Base-by-base conservation (phyloP, 2,113 vertebrate species). In the Chloropsis hardwickii region DNA sequence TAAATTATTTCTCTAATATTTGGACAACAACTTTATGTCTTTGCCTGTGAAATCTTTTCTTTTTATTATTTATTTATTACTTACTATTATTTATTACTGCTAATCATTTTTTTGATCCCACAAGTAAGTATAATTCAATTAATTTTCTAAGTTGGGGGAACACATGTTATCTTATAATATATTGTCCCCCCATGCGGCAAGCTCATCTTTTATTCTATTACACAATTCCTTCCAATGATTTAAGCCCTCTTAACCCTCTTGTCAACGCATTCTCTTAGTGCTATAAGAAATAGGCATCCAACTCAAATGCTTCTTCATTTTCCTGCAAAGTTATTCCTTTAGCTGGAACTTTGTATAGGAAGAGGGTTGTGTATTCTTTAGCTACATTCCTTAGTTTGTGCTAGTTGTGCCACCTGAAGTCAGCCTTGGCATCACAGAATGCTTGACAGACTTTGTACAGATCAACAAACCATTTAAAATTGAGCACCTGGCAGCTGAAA, bases 391-490 rank as follows among this genome's bases (percentile, higher is more conserved):
- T 96, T 81, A 33, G 47, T 87, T 96, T 94, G 65, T 93, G 35
- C 57, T 96, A 72, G 82, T 89, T 97, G 80, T 97, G 80, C 91
- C 93, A 88, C 50, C 60, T 92, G 80, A 89, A 96, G 86, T 65
- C 82, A 13, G 60, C 44, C 69, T 96, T 88, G 25, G 37, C 81
- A 77, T 86, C 82, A 92, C 77, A 72, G 90, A 94, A 95, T 93
- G 88, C 78, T 95, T 71, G 45, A 76, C 88, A 93, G 93, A 94
- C 91, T 94, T 97, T 90, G 45, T 78, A 78, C 61, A 94, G 76
- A 95, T 93, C 93, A 97, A 97, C 90, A 95, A 96, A 95, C 79
- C 79, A 93, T 95, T 97, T 98, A 95, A 97, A 96, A 96, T 45
- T n/a, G 85, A 81, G 64, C 82, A 93, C 28, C 76, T 80, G 89